These are phyloP conservation scores for Meta bourneti DNA, from an alignment of 2,888 invertebrate species.

Conservation along the genomic window DNA sequence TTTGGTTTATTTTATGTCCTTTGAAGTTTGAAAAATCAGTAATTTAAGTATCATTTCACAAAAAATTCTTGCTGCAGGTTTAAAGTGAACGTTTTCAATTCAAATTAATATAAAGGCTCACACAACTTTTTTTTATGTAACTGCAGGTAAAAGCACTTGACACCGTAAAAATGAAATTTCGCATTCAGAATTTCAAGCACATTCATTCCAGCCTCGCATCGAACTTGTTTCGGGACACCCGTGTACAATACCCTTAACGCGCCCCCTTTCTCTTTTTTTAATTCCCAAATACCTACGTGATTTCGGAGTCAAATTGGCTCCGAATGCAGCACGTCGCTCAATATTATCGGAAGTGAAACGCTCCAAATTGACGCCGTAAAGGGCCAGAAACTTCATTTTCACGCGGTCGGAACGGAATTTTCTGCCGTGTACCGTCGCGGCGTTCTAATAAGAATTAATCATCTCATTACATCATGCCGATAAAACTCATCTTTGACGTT, in stretches of 20 bases:
- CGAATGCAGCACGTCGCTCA: background rate
- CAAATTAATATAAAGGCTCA: too few relatives aligned
- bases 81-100: too few relatives aligned
- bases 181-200: background rate
- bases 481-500: constrained; percentile 68
- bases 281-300: background rate
- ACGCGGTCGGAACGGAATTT: background rate
- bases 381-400: background rate
- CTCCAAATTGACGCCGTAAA: background rate
- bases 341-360: background rate
- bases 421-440: background rate
- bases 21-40: too few relatives aligned
- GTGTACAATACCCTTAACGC: background rate
- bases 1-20: too few relatives aligned
- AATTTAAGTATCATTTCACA: too few relatives aligned
- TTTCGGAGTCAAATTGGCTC: background rate
- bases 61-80: too few relatives aligned
- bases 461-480: constrained; percentile 62
- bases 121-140: too few relatives aligned
- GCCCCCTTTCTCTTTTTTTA: background rate
- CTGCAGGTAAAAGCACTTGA: background rate
- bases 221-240: too few relatives aligned
- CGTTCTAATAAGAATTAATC: constrained; percentile 70
- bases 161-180: background rate
- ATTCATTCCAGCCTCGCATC: background rate